Conservation (phyloP, 2,113 vertebrate species). For the Saccopteryx bilineata region DNA sequence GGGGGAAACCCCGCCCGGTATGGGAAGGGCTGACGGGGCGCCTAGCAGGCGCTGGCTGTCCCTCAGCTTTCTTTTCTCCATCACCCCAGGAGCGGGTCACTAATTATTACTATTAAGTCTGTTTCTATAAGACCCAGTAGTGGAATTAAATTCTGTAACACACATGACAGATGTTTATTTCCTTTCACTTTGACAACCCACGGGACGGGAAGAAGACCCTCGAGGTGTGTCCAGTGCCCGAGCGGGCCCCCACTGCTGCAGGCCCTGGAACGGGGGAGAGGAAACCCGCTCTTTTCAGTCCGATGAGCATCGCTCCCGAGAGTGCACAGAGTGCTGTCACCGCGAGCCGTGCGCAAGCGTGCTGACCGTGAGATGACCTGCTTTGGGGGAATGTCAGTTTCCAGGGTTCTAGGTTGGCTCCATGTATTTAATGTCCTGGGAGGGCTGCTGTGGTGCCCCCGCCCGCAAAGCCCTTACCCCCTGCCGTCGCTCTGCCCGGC, state of each 20-base stretch:
- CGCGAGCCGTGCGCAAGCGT: background rate
- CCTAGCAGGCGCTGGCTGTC: background rate
- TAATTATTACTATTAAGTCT: background rate
- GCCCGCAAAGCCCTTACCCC: background rate
- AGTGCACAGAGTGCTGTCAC: background rate
- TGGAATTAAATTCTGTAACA: background rate
- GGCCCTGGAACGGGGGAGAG: background rate
- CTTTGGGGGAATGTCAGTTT: background rate
- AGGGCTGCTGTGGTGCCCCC: rapidly evolving
- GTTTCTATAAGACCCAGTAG: background rate
- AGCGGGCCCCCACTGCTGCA: background rate
- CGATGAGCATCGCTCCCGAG: rapidly evolving
- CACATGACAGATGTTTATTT: background rate
- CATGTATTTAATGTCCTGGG: rapidly evolving
- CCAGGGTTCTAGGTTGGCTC: background rate
- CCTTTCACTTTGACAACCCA: constrained; percentile 1
- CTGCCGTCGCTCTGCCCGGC: rapidly evolving
- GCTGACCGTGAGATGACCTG: background rate
- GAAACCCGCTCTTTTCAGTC: background rate
- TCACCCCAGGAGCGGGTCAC: background rate
- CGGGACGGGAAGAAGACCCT: constrained; percentile 19
- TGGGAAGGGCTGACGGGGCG: background rate
- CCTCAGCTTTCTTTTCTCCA: background rate
- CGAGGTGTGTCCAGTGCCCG: background rate
- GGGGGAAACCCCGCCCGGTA: background rate